Percentiles rank a stretch among this genome's conserved stretches.
Evolutionary conservation across 1,140 invertebrate species (phyloP).

Genomic region (Pseudoatta argentina): DNA sequence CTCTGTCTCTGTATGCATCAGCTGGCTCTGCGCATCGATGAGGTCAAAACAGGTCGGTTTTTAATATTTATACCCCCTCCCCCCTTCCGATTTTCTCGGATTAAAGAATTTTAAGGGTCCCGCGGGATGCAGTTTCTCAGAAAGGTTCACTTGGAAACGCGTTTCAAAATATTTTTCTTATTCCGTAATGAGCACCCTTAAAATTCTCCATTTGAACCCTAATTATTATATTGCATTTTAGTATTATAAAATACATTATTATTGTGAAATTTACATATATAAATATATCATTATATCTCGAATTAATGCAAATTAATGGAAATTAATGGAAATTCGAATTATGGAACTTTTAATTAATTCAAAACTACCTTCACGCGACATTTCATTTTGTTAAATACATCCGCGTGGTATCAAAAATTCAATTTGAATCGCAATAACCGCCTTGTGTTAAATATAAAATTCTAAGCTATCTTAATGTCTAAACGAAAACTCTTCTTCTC

Average conservation of each 20-base stretch:
- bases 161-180: not conserved
- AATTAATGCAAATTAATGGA: conserved; percentile 10
- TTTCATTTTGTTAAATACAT: conserved; percentile 13
- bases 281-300: not conserved
- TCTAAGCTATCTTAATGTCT: not conserved
- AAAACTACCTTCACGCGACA: not conserved
- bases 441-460: not conserved
- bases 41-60: conserved; percentile 59
- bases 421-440: not conserved
- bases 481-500: conserved; percentile 4
- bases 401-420: not conserved
- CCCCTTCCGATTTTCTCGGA: not conserved
- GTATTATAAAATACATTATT: not conserved
- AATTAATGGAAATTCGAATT: conserved; percentile 9
- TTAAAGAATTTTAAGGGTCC: conserved; percentile 40
- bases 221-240: conserved; percentile 2
- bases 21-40: conserved; percentile 19
- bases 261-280: not conserved
- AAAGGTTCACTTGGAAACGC: not conserved
- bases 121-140: conserved; percentile 10
- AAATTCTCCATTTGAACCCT: not conserved
- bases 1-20: conserved; percentile 61
- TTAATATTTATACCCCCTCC: conserved; percentile 29
- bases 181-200: not conserved
- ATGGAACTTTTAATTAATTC: conserved; percentile 10